Evolutionary conservation across 2,797 vertebrate species (phyloP).

Genomic region (Syngnathus rostellatus): DNA sequence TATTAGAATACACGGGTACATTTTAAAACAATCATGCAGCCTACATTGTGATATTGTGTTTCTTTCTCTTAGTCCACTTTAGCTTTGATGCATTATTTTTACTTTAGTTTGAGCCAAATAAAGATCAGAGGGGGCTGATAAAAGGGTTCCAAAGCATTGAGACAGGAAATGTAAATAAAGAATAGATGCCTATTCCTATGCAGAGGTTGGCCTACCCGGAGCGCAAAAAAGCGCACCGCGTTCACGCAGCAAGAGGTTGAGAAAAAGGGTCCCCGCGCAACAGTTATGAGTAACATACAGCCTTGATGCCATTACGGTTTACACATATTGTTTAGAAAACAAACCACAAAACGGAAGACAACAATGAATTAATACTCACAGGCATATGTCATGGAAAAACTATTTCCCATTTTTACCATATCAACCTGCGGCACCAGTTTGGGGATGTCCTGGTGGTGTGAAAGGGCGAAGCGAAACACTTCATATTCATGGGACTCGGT

Average conservation of each 20-base stretch:
- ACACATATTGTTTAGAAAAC: not conserved
- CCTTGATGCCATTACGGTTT: not conserved
- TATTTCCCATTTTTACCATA: conserved; percentile 97
- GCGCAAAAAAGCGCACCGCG: conserved; percentile 21
- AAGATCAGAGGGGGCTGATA: too few relatives aligned
- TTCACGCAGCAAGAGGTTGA: not conserved
- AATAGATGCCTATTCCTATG: conserved; percentile 8
- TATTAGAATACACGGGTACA: not conserved
- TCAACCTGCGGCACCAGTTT: conserved; percentile 98
- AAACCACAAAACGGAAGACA: too few relatives aligned
- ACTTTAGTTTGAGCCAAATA: too few relatives aligned
- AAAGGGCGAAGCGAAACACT: conserved; percentile 93
- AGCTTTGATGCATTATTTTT: not conserved
- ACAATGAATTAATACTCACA: conserved; percentile 76
- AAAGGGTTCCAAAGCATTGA: not conserved
- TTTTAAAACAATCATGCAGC: not conserved
- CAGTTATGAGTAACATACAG: conserved; percentile 35
- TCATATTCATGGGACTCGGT: conserved; percentile 98
- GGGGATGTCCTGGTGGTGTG: conserved; percentile 94
- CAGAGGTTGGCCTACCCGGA: conserved; percentile 24
- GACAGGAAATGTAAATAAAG: not conserved
- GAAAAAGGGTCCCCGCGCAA: conserved; percentile 35
- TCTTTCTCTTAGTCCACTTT: not conserved
- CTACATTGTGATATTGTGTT: not conserved
- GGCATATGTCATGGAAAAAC: conserved; percentile 98